Conservation (phyloP, 2,888 invertebrate genomes). For the Octodonta nipae region DNA sequence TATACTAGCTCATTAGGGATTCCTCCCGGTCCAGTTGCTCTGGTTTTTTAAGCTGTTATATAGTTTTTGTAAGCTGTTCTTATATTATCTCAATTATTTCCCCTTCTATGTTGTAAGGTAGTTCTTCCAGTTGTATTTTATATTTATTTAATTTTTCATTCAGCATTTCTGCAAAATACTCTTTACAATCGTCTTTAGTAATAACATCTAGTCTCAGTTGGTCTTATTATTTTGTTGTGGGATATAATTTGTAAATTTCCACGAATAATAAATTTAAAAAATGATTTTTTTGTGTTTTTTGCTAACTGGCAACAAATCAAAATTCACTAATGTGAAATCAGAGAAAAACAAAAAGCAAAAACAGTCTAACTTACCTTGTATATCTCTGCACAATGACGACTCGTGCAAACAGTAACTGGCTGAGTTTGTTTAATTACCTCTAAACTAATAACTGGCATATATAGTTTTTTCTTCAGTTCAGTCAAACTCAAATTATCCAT, state of each 20-base stretch:
- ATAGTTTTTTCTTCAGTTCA: slow-evolving; percentile 23
- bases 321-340: too few species aligned
- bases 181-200: too few species aligned
- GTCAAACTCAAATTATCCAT: slow-evolving; percentile 17
- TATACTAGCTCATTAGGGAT: neutral
- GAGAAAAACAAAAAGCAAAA: too few species aligned
- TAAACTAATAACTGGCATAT: slow-evolving; percentile 24
- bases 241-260: too few species aligned
- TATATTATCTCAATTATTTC: neutral
- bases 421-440: slow-evolving; percentile 20
- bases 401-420: slow-evolving; percentile 27
- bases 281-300: too few species aligned
- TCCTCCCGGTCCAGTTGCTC: neutral
- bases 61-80: neutral
- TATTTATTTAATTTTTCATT: too few species aligned
- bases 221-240: too few species aligned
- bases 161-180: too few species aligned
- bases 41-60: neutral
- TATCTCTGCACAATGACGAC: slow-evolving; percentile 20
- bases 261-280: too few species aligned
- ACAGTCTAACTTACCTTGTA: slow-evolving; percentile 17
- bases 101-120: neutral
- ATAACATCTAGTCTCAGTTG: too few species aligned
- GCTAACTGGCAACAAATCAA: too few species aligned
- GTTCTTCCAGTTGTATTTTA: neutral